Conservation (phyloP, 2,797 vertebrate genomes). For the Acanthurus lineatus region DNA sequence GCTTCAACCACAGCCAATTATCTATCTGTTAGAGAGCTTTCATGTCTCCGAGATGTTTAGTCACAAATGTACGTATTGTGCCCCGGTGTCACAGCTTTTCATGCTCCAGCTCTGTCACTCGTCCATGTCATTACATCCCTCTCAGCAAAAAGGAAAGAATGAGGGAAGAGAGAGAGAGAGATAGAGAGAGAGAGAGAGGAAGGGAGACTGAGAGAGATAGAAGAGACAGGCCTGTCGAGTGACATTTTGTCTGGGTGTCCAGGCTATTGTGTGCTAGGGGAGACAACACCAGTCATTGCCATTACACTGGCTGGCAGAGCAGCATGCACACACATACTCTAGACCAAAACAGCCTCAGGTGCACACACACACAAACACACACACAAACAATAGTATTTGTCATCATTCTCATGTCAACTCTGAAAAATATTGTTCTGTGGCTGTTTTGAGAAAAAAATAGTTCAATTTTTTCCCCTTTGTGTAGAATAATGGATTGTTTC, state of each 20-base stretch:
- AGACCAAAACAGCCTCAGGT: slow-evolving; percentile 44
- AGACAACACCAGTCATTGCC: slow-evolving; percentile 69
- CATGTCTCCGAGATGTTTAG: slow-evolving; percentile 64
- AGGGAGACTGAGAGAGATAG: slow-evolving; percentile 34
- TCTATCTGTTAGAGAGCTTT: slow-evolving; percentile 59
- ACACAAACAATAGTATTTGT: slow-evolving; percentile 36
- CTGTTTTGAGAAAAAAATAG: slow-evolving; percentile 40
- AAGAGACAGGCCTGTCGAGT: slow-evolving; percentile 64
- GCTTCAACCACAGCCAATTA: slow-evolving; percentile 61
- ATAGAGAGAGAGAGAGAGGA: slow-evolving; percentile 5
- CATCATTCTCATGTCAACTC: slow-evolving; percentile 34
- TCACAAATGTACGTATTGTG: slow-evolving; percentile 60
- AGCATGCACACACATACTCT: slow-evolving; percentile 31
- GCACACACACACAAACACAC: slow-evolving; percentile 37
- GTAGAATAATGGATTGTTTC: not conserved
- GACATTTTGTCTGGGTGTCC: slow-evolving; percentile 67
- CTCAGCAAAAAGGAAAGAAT: slow-evolving; percentile 51
- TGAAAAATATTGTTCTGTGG: slow-evolving; percentile 36
- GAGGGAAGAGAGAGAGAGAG: not conserved
- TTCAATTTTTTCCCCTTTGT: slow-evolving; percentile 10
- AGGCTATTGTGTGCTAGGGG: slow-evolving; percentile 60
- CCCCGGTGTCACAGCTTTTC: slow-evolving; percentile 62
- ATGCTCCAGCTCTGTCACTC: slow-evolving; percentile 57
- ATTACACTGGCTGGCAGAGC: slow-evolving; percentile 50
- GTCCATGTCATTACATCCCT: slow-evolving; percentile 63